Conservation (phyloP, 2,113 vertebrate genomes). For the Scatophagus argus region DNA sequence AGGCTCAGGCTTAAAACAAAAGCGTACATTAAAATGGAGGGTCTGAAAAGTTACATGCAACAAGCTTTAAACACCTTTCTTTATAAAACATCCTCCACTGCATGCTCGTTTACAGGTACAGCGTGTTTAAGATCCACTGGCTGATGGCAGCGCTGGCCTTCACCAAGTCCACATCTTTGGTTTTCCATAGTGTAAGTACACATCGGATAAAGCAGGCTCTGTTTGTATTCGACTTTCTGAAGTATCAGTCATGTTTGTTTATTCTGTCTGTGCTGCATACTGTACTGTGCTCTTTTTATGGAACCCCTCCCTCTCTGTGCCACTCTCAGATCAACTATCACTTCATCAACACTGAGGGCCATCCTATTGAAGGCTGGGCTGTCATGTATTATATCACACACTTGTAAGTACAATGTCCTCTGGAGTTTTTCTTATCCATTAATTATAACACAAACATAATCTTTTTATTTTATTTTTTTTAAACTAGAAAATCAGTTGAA, state of each 20-base stretch:
- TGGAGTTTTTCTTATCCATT: too few species aligned
- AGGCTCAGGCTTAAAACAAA: too few species aligned
- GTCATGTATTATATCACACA: constrained; percentile 92
- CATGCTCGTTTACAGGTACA: constrained; percentile 80
- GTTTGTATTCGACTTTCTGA: not conserved
- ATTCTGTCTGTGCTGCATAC: not conserved
- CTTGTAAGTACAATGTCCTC: constrained; percentile 80
- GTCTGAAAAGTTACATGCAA: too few species aligned
- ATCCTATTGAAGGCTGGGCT: constrained; percentile 88
- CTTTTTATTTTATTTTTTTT: too few species aligned
- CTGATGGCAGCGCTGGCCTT: constrained; percentile 89
- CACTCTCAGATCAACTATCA: constrained; percentile 89
- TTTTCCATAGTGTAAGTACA: constrained; percentile 89
- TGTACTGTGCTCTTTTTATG: not conserved
- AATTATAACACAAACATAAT: too few species aligned
- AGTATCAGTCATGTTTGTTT: not conserved
- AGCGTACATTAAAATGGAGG: too few species aligned
- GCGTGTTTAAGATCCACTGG: constrained; percentile 92
- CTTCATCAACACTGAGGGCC: constrained; percentile 89
- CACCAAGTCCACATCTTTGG: constrained; percentile 86
- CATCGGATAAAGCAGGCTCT: not conserved
- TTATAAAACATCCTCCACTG: not conserved
- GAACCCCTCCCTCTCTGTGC: not conserved
- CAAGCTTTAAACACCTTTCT: not conserved
- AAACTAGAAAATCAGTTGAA: too few species aligned